Base-by-base conservation (phyloP, 92 coral and sea anemone genomes). In the Paragorgia papillata region DNA sequence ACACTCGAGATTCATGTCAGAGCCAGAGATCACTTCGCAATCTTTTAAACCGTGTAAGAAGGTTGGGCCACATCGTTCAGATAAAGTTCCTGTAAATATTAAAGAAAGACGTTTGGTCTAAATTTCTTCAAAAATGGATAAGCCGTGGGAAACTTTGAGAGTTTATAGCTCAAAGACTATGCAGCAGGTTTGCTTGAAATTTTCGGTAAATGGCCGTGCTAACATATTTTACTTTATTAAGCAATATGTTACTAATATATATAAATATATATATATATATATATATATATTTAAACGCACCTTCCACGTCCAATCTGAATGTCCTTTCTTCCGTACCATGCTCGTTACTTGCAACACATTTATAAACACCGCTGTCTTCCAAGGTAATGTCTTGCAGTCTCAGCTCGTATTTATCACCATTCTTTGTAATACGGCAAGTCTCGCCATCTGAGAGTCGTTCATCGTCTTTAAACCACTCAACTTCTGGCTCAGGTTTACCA, bases 381-480 rank as follows among this genome's bases (percentile, higher is more conserved):
- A 55, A 27, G 2, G 78, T 54, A 39, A 71, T 71, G 54, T 71
- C 54, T 24, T 53, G 17, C 48, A 71, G 21, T 35, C 64, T 71
- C 78, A 71, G 22, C 64, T 71, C 78, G 32, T 71, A 64, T n/a
- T 53, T 32, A 57, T n/a, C 50, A 48, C 64, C 78, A 71, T 71
- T 40, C 25, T 54, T 19, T 13, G 63, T 53, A 0, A 71, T 71
- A 15, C 51, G 78, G 54, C 13, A 53, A 33, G 39, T 29, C 63
- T 41, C 64, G 0, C 64, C 78, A 53, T 55, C 44, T 1, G 49
- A 55, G 43, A 91, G 41, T 4, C 75, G 75, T 22, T 60, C 34
- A 30, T 83, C 91, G 73, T 91, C 97, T 66, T 85, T 89, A 46
- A 86, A 84, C 99, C 99, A 95, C 49, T 91, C 94, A 22, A 91